phyloP scores from a whole-genome alignment of 2,113 vertebrate species.

The Otocyon megalotis region DNA sequence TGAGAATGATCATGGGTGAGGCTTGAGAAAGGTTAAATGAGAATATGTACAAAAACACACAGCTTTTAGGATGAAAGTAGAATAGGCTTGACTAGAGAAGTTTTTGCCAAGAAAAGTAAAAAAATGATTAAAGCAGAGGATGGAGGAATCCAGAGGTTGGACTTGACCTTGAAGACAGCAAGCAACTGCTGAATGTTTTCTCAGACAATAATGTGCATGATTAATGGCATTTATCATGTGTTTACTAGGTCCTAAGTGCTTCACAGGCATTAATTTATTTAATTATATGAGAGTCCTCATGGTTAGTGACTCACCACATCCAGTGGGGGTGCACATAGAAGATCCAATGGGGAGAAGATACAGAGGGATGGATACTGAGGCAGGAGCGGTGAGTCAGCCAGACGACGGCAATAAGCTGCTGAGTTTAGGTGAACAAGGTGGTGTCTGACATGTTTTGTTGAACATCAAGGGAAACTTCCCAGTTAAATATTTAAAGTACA shows the following conservation, averaged over 20 bases:
- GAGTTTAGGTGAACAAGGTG: background rate
- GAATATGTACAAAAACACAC: background rate
- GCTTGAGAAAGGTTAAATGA: background rate
- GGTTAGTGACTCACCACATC: background rate
- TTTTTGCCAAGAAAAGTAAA: conserved; percentile 3
- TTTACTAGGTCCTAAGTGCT: background rate
- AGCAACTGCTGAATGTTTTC: background rate
- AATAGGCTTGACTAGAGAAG: background rate
- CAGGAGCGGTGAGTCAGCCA: background rate
- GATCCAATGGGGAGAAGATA: background rate
- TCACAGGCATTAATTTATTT: background rate
- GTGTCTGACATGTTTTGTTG: background rate
- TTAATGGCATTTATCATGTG: background rate
- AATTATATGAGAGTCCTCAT: background rate
- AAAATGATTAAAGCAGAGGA: background rate
- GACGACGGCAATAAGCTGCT: background rate
- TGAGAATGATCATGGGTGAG: background rate
- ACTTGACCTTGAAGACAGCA: background rate
- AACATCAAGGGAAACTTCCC: background rate
- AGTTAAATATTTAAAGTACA: background rate
- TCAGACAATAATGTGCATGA: background rate
- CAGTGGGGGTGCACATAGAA: background rate
- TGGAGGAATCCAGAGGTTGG: background rate
- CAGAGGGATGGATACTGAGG: background rate
- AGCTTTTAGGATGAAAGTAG: background rate